These are phyloP conservation scores for Aspidiotus rigidus DNA, from an alignment of 2,888 invertebrate genomes.

Conservation along the genomic window DNA sequence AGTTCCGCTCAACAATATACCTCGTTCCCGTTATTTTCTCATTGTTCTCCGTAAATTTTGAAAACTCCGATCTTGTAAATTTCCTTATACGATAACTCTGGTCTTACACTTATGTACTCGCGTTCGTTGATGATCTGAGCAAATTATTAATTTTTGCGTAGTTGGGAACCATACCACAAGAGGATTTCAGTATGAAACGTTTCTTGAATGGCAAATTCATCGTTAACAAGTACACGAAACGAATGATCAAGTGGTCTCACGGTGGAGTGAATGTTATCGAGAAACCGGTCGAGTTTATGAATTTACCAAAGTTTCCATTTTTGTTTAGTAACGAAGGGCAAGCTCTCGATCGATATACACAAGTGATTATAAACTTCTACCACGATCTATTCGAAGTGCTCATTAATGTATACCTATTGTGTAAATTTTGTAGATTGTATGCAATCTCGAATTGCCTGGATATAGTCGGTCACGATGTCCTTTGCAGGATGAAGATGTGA, in stretches of 20 bases:
- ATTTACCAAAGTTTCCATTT: conserved; percentile 43
- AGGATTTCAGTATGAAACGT: conserved; percentile 41
- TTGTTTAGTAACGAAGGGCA: conserved; percentile 39
- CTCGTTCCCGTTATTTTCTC: not conserved
- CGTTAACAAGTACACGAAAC: conserved; percentile 60
- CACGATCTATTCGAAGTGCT: conserved; percentile 6
- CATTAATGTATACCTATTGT: not conserved
- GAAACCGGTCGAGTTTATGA: conserved; percentile 43
- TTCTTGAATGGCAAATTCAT: conserved; percentile 53
- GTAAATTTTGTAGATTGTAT: not conserved
- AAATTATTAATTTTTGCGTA: not conserved
- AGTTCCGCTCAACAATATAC: not conserved
- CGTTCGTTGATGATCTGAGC: not conserved
- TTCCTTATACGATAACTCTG: too few relatives aligned
- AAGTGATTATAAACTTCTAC: conserved; percentile 6
- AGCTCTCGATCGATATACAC: not conserved
- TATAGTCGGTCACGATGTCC: conserved; percentile 10
- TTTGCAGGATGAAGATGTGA: not conserved
- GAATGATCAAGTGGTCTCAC: conserved; percentile 59
- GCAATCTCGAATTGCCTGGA: conserved; percentile 23
- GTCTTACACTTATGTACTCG: too few relatives aligned
- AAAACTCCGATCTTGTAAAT: too few relatives aligned
- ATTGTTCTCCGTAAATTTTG: too few relatives aligned
- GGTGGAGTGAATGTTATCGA: conserved; percentile 43
- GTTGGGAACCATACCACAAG: conserved; percentile 37